Evolutionary conservation across 2,888 invertebrate genomes (phyloP).

Genomic region (Drosophila nigricruria): DNA sequence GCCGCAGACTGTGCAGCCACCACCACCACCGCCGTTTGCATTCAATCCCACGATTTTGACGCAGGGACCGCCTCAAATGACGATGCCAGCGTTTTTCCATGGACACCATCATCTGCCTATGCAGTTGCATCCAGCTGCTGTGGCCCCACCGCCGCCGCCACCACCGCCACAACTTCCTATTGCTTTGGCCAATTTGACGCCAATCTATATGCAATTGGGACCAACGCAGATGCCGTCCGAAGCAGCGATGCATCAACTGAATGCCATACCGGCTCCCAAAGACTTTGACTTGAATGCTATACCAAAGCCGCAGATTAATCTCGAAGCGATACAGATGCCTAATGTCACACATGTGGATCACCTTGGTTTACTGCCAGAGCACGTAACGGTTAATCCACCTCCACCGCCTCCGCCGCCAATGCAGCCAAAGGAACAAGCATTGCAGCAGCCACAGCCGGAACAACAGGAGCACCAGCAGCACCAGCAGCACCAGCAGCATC

Average conservation of each 20-base stretch:
- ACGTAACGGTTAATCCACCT: slow-evolving; percentile 56
- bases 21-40: slow-evolving; percentile 68
- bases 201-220: slow-evolving; percentile 85
- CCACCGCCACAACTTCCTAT: slow-evolving; percentile 79
- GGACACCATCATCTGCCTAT: slow-evolving; percentile 69
- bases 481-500: slow-evolving; percentile 24
- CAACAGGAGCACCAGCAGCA: slow-evolving; percentile 27
- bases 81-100: slow-evolving; percentile 69
- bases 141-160: slow-evolving; percentile 81
- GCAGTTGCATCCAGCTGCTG: slow-evolving; percentile 82
- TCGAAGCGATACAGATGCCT: slow-evolving; percentile 87
- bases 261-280: slow-evolving; percentile 88
- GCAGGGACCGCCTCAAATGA: slow-evolving; percentile 79
- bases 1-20: slow-evolving; percentile 59
- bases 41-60: slow-evolving; percentile 69
- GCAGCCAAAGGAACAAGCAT: slow-evolving; percentile 46
- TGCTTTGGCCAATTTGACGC: slow-evolving; percentile 77
- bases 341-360: slow-evolving; percentile 53
- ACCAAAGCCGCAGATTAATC: slow-evolving; percentile 87
- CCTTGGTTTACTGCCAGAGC: slow-evolving; percentile 55
- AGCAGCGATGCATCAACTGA: slow-evolving; percentile 86
- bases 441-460: slow-evolving; percentile 35
- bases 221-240: slow-evolving; percentile 53
- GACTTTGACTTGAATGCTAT: slow-evolving; percentile 88
- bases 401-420: slow-evolving; percentile 70